phyloP scores from a whole-genome alignment of 1,140 invertebrate genomes.

The Aculops lycopersici region DNA sequence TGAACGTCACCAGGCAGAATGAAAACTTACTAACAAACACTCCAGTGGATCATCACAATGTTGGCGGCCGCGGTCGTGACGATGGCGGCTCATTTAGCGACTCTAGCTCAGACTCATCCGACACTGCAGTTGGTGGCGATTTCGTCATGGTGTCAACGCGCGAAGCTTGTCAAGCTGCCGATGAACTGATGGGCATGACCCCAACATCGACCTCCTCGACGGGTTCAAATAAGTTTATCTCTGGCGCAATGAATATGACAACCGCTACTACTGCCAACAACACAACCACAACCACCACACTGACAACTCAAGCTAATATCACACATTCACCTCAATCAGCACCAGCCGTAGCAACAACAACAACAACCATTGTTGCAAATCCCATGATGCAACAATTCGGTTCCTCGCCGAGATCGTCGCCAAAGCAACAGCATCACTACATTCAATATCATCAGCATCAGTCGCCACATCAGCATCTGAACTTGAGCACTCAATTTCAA shows the following conservation, averaged over 20 bases:
- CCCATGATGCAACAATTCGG: too few relatives aligned
- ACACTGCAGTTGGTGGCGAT: background rate
- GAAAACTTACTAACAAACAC: background rate
- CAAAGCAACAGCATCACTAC: too few relatives aligned
- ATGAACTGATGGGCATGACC: background rate
- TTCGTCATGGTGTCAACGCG: background rate
- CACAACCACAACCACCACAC: background rate
- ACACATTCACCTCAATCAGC: too few relatives aligned
- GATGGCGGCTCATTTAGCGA: background rate
- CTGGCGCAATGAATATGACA: background rate
- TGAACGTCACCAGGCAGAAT: background rate
- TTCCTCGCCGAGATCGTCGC: too few relatives aligned
- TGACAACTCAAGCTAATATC: background rate
- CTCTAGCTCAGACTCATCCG: background rate
- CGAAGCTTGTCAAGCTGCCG: background rate
- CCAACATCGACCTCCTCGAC: too few relatives aligned
- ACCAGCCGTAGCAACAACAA: background rate
- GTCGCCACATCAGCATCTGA: background rate
- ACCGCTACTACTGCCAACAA: background rate
- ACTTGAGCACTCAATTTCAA: background rate
- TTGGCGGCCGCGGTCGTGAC: background rate
- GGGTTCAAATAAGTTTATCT: too few relatives aligned
- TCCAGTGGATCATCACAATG: background rate
- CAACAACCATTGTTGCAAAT: background rate
- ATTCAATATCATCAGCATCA: background rate